phyloP scores from a whole-genome alignment of 2,888 invertebrate species.

The Plutella xylostella region DNA sequence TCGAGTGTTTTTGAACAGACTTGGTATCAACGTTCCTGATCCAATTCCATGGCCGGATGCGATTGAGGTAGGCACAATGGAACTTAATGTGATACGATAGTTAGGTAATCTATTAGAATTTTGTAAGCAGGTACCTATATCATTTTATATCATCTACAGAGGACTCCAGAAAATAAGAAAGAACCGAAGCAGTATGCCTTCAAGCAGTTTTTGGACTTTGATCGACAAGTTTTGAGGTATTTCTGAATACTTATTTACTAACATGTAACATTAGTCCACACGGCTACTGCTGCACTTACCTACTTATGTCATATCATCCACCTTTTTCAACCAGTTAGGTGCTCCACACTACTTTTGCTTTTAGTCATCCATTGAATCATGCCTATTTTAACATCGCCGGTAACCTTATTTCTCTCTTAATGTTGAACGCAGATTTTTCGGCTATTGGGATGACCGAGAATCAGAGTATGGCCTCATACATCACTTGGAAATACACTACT shows the following conservation, averaged over 20 bases:
- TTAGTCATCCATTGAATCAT: too few relatives aligned
- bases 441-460: constrained; percentile 90
- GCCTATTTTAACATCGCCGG: too few relatives aligned
- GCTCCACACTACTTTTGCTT: too few relatives aligned
- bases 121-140: not conserved
- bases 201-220: constrained; percentile 85
- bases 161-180: constrained; percentile 32
- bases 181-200: constrained; percentile 72
- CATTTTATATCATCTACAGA: constrained; percentile 23
- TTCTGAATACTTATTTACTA: constrained; percentile 5
- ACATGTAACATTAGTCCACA: not conserved
- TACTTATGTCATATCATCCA: too few relatives aligned
- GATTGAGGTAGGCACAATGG: constrained; percentile 10
- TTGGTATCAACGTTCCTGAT: constrained; percentile 87
- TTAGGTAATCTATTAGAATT: too few relatives aligned
- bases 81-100: too few relatives aligned
- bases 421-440: constrained; percentile 76
- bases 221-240: constrained; percentile 73
- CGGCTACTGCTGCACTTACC: too few relatives aligned
- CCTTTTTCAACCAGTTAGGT: too few relatives aligned
- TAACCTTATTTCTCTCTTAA: not conserved
- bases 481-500: constrained; percentile 84
- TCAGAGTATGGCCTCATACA: constrained; percentile 83
- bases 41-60: constrained; percentile 47
- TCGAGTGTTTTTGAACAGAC: constrained; percentile 82